Evolutionary conservation across 37 sponge, comb jelly and placozoan genomes (phyloP).

Genomic region (Spongia lamella): DNA sequence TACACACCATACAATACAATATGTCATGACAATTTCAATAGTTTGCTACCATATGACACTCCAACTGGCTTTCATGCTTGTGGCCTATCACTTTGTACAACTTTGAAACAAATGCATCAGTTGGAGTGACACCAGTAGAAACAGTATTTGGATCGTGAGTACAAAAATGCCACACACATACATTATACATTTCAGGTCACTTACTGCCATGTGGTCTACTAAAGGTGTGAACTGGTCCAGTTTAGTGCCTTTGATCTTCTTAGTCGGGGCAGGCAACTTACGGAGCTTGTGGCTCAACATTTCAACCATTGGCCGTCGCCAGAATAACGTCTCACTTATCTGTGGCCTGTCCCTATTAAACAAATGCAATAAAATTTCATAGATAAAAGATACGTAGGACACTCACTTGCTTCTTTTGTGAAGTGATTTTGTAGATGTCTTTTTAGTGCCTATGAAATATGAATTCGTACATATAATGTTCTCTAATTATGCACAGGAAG

Average conservation of each 20-base stretch:
- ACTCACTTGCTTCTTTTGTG: conserved; percentile 49
- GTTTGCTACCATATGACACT: background rate
- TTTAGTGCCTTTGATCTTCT: conserved; percentile 65
- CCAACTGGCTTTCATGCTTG: too few species aligned
- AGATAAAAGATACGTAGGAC: too few species aligned
- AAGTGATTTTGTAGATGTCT: background rate
- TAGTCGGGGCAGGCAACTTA: conserved; percentile 59
- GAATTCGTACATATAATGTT: too few species aligned
- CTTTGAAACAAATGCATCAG: conserved; percentile 2
- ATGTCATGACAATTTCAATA: background rate
- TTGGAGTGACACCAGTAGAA: background rate
- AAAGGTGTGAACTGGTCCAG: conserved; percentile 72
- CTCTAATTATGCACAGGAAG: too few species aligned
- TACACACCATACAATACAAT: conserved; percentile 2
- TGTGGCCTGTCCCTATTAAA: conserved; percentile 11
- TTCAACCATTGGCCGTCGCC: conserved; percentile 60
- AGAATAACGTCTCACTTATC: conserved; percentile 65
- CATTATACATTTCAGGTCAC: too few species aligned
- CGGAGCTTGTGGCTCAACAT: conserved; percentile 54
- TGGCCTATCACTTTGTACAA: background rate
- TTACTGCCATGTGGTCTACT: conserved; percentile 38
- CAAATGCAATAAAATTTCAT: too few species aligned
- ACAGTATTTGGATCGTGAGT: background rate
- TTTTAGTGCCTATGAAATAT: too few species aligned
- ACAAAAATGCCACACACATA: background rate